A percentile compares a stretch with the other conserved stretches of the same genome.
phyloP scores from a whole-genome alignment of 2,888 invertebrate species.

The Drosophila tanythrix region DNA sequence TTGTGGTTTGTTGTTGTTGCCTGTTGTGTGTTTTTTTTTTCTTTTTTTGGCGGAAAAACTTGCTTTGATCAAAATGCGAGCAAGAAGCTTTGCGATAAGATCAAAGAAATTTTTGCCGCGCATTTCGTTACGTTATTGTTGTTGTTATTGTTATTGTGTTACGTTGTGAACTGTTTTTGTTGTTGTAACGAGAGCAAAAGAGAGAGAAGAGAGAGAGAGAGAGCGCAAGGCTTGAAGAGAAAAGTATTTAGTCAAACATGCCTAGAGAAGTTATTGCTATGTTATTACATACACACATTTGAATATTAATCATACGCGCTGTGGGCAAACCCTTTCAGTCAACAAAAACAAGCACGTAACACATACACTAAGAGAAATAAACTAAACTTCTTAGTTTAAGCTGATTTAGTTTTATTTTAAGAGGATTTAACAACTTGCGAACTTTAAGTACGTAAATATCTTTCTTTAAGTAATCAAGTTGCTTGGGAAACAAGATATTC shows the following conservation, averaged over 20 bases:
- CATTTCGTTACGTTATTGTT: slow-evolving; percentile 74
- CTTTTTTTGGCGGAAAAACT: slow-evolving; percentile 85
- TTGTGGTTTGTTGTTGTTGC: slow-evolving; percentile 37
- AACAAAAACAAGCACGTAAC: neutral
- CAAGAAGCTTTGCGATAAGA: slow-evolving; percentile 85
- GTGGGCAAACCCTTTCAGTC: slow-evolving; percentile 41
- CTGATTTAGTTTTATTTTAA: neutral
- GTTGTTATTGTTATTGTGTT: slow-evolving; percentile 49
- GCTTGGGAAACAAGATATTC: neutral
- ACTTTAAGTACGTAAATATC: neutral
- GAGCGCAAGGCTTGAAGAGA: slow-evolving; percentile 4
- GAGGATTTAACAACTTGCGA: too few species aligned
- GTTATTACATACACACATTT: slow-evolving; percentile 38
- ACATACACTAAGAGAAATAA: slow-evolving; percentile 4
- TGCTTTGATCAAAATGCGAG: slow-evolving; percentile 86
- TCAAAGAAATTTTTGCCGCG: slow-evolving; percentile 85
- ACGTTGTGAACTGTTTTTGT: slow-evolving; percentile 44
- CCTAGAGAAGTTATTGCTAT: slow-evolving; percentile 41
- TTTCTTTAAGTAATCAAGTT: neutral
- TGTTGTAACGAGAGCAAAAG: slow-evolving; percentile 16
- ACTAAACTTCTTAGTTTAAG: neutral
- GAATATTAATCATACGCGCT: slow-evolving; percentile 76
- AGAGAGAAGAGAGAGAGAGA: slow-evolving; percentile 2
- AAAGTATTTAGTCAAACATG: slow-evolving; percentile 71
- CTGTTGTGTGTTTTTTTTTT: slow-evolving; percentile 46